phyloP scores from a whole-genome alignment of 2,888 invertebrate species.

The Drosophila acutilabella region DNA sequence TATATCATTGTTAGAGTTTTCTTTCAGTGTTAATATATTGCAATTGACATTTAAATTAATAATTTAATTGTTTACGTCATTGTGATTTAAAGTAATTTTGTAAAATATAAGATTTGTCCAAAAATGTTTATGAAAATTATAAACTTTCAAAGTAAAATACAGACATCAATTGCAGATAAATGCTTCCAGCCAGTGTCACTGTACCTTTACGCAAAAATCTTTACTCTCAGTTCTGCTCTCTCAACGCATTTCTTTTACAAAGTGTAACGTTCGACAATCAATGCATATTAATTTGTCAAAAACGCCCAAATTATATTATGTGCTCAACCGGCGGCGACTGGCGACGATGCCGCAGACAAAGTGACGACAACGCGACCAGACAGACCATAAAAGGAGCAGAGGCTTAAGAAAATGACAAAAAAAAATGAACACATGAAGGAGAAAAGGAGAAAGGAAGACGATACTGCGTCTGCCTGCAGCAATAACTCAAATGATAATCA shows the following conservation, averaged over 20 bases:
- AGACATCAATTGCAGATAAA: neutral
- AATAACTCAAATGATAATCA: conserved; percentile 79
- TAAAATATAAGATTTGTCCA: too few species aligned
- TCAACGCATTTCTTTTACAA: conserved; percentile 20
- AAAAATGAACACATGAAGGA: conserved; percentile 33
- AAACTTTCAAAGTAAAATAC: neutral
- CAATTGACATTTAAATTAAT: neutral
- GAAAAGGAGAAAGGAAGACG: conserved; percentile 1
- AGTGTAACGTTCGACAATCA: conserved; percentile 33
- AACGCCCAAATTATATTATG: conserved; percentile 57
- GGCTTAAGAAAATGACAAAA: conserved; percentile 1
- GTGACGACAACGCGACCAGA: conserved; percentile 74
- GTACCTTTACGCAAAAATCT: conserved; percentile 1
- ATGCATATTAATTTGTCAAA: conserved; percentile 71
- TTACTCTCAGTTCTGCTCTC: neutral
- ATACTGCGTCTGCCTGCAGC: conserved; percentile 72
- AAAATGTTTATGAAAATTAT: neutral
- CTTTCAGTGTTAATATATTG: neutral
- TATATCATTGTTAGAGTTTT: neutral
- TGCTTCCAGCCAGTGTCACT: neutral
- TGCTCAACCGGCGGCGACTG: conserved; percentile 49
- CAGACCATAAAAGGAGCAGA: conserved; percentile 50
- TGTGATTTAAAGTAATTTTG: neutral
- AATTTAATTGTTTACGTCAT: neutral
- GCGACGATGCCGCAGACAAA: conserved; percentile 67